These are phyloP conservation scores for Drosophila multiciliata DNA, from an alignment of 2,888 invertebrate species.

Conservation along the genomic window DNA sequence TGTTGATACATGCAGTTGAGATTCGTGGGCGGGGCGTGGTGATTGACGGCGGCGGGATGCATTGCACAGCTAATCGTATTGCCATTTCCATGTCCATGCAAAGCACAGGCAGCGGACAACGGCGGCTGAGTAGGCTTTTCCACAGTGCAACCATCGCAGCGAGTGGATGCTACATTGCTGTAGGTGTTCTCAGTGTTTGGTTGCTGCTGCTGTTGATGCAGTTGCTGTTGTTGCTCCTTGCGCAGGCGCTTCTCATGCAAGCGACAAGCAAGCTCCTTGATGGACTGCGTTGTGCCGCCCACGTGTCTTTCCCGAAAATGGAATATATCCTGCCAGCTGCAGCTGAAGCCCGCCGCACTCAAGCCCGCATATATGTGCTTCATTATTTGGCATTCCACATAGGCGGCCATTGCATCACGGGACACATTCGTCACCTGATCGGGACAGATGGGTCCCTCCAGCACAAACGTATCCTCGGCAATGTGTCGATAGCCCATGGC, in stretches of 20 bases:
- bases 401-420: constrained; percentile 93
- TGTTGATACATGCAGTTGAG: constrained; percentile 61
- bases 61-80: constrained; percentile 52
- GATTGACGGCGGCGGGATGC: constrained; percentile 38
- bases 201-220: constrained; percentile 60
- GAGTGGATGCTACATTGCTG: constrained; percentile 55
- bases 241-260: constrained; percentile 80
- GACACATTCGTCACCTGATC: constrained; percentile 92
- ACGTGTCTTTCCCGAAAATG: constrained; percentile 83
- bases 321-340: constrained; percentile 89
- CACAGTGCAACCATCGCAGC: constrained; percentile 59
- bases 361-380: constrained; percentile 90
- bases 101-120: constrained; percentile 40
- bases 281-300: constrained; percentile 79
- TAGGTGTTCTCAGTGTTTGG: constrained; percentile 66
- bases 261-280: constrained; percentile 80
- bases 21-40: constrained; percentile 53
- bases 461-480: constrained; percentile 86
- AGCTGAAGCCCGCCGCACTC: constrained; percentile 86
- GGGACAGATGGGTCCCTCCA: constrained; percentile 92
- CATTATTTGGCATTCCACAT: constrained; percentile 94
- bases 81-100: constrained; percentile 51
- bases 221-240: constrained; percentile 74
- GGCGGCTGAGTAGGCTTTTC: constrained; percentile 37
- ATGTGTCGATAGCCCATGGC: constrained; percentile 92